phyloP scores from a whole-genome alignment of 92 coral and sea anemone genomes.

The Actinernus sp. region DNA sequence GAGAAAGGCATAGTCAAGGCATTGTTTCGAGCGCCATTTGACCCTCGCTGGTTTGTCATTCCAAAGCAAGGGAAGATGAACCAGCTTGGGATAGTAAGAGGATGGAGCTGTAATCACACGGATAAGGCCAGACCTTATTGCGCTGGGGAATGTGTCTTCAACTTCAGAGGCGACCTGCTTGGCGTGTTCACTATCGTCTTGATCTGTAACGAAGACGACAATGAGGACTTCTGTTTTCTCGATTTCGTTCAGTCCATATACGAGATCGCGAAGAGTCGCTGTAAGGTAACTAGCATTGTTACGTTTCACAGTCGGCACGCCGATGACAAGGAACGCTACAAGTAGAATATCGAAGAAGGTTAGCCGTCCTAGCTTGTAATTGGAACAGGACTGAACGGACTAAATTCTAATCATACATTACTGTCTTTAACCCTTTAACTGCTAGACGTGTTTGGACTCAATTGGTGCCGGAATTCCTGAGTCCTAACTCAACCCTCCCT shows the following conservation, averaged over 20 bases:
- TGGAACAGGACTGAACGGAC: too few relatives aligned
- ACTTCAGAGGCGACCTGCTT: slow-evolving; percentile 13
- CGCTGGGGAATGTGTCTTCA: slow-evolving; percentile 20
- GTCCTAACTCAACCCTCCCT: too few relatives aligned
- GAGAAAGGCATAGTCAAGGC: slow-evolving; percentile 68
- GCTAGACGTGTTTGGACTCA: too few relatives aligned
- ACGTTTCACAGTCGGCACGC: slow-evolving; percentile 62
- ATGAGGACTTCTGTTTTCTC: slow-evolving; percentile 57
- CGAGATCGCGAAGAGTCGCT: slow-evolving; percentile 37
- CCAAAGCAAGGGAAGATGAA: slow-evolving; percentile 53
- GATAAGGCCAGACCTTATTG: slow-evolving; percentile 42
- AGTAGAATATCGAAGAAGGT: too few relatives aligned
- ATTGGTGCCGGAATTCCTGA: too few relatives aligned
- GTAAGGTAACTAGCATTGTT: slow-evolving; percentile 33
- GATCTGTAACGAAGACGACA: slow-evolving; percentile 57
- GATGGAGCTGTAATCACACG: slow-evolving; percentile 36
- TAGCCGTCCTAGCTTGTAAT: too few relatives aligned
- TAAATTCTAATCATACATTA: too few relatives aligned
- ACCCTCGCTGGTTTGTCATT: slow-evolving; percentile 49
- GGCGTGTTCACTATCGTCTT: slow-evolving; percentile 5
- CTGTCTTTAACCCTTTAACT: too few relatives aligned
- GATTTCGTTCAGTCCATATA: slow-evolving; percentile 39
- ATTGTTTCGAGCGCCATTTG: slow-evolving; percentile 78
- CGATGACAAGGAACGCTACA: slow-evolving; percentile 66
- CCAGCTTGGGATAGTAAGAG: slow-evolving; percentile 39